A percentile compares a stretch with the other conserved stretches of the same genome.
Evolutionary conservation across 1,140 invertebrate species (phyloP).

Genomic region (Bursaphelenchus mucronatus): DNA sequence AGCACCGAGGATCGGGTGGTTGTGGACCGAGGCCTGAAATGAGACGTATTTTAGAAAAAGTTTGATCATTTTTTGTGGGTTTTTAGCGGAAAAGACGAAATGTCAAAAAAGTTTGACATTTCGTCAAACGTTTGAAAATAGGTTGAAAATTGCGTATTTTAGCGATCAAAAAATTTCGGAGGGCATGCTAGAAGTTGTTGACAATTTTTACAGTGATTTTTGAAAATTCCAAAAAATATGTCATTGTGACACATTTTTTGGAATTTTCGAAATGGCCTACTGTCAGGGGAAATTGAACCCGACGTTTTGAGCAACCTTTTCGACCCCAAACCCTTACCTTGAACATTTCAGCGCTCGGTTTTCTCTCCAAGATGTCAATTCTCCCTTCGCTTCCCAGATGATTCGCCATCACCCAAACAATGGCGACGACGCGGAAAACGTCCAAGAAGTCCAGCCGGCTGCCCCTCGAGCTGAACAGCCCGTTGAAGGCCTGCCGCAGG

Average conservation of each 20-base stretch:
- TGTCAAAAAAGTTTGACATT: constrained; percentile 6
- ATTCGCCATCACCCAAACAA: constrained; percentile 57
- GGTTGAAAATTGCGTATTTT: no score
- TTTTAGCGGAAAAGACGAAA: constrained; percentile 23
- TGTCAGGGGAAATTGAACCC: no score
- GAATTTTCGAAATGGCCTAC: no score
- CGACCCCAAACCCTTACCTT: constrained; percentile 33
- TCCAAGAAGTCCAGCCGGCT: constrained; percentile 51
- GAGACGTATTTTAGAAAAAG: not conserved
- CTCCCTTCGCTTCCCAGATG: constrained; percentile 57
- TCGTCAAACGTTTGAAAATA: no score
- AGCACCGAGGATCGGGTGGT: constrained; percentile 55
- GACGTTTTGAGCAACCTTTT: no score
- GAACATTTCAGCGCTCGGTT: constrained; percentile 49
- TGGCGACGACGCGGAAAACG: constrained; percentile 57
- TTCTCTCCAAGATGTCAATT: constrained; percentile 52
- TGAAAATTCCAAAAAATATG: no score
- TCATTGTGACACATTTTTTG: no score
- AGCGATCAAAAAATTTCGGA: no score
- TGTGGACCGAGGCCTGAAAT: constrained; percentile 48
- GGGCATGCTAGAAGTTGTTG: no score
- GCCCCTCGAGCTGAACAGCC: constrained; percentile 26
- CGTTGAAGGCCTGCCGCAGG: constrained; percentile 30
- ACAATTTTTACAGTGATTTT: no score
- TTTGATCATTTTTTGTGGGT: constrained; percentile 5